Evolutionary conservation across 2,888 invertebrate species (phyloP).

Genomic region (Pegoplata infirma): DNA sequence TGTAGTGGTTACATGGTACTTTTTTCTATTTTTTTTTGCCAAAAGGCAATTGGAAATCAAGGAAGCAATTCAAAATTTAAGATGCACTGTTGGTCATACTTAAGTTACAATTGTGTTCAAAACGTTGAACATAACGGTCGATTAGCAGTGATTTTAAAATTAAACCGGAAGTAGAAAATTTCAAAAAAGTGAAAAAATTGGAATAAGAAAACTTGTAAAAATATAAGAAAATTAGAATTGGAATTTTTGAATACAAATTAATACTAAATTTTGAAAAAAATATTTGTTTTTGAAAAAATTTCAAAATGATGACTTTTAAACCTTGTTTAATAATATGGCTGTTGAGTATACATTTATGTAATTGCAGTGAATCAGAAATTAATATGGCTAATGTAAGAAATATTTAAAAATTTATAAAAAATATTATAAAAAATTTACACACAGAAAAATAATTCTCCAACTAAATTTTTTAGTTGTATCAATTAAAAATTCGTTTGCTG

Average conservation of each 20-base stretch:
- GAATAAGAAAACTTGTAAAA: background rate
- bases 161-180: conserved; percentile 6
- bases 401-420: background rate
- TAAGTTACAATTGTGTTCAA: conserved; percentile 36
- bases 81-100: conserved; percentile 37
- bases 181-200: no score
- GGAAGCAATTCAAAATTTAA: conserved; percentile 34
- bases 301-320: conserved; percentile 56
- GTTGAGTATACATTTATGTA: conserved; percentile 64
- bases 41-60: background rate
- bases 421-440: background rate
- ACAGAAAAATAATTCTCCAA: no score
- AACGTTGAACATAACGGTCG: conserved; percentile 39
- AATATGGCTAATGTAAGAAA: conserved; percentile 71
- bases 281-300: background rate
- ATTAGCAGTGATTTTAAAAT: background rate
- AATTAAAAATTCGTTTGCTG: conserved; percentile 9
- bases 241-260: background rate
- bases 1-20: background rate
- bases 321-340: conserved; percentile 64
- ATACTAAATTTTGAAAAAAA: background rate
- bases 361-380: conserved; percentile 68
- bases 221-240: background rate
- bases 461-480: background rate
- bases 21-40: no score